phyloP scores from a whole-genome alignment of 53 echinoderm and acorn worm species.

The Crossaster papposus region DNA sequence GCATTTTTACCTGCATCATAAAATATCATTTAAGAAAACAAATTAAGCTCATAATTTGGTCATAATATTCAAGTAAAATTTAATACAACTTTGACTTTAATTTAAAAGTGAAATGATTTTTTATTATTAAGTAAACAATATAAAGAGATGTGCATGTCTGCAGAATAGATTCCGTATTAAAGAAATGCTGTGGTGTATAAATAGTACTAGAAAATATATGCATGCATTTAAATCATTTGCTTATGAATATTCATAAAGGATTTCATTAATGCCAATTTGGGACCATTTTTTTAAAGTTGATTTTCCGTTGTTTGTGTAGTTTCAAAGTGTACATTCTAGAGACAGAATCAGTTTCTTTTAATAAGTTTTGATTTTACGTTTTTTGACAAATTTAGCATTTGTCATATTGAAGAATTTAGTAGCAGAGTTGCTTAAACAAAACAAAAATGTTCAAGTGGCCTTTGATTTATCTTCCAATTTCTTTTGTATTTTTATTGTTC shows the following conservation, averaged over 20 bases:
- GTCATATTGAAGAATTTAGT: too few species aligned
- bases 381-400: too few species aligned
- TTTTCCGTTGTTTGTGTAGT: background rate
- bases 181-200: constrained; percentile 9
- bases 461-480: too few species aligned
- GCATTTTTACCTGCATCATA: background rate
- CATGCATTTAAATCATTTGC: constrained; percentile 36
- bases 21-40: too few species aligned
- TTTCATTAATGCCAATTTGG: background rate
- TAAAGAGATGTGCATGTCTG: constrained; percentile 19
- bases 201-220: constrained; percentile 47
- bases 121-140: background rate
- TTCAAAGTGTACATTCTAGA: background rate
- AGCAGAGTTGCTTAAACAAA: too few species aligned
- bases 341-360: too few species aligned
- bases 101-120: background rate
- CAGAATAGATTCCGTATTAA: background rate
- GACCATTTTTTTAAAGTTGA: constrained; percentile 19
- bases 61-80: too few species aligned
- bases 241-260: constrained; percentile 39
- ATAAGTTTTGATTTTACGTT: too few species aligned
- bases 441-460: too few species aligned
- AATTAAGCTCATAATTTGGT: too few species aligned
- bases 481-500: too few species aligned
- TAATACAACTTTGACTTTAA: too few species aligned